Percentiles rank a stretch among this genome's conserved stretches.
Conservation (phyloP, 2,113 vertebrate species). For the Tringa solitaria region DNA sequence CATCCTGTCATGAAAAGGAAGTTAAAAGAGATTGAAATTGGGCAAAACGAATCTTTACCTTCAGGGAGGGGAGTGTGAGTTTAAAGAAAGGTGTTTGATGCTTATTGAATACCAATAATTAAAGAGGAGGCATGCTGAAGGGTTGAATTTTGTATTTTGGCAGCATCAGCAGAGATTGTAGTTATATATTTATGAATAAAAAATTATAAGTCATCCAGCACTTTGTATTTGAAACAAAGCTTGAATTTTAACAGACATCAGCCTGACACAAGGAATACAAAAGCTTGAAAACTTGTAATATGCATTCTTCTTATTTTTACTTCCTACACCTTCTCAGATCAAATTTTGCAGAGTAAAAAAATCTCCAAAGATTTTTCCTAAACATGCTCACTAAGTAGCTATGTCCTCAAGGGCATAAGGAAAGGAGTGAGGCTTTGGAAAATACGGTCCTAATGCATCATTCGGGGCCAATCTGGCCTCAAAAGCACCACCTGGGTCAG, state of each 20-base stretch:
- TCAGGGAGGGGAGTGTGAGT: rapidly evolving
- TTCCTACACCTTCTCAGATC: no score
- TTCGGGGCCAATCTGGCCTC: neutral
- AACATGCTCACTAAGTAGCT: neutral
- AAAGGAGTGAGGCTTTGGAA: neutral
- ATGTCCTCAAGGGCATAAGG: neutral
- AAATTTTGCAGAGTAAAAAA: neutral
- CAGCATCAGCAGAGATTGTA: neutral
- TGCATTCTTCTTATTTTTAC: neutral
- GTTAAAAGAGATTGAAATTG: neutral
- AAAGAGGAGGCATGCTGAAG: neutral
- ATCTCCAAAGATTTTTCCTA: neutral
- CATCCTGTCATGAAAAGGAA: neutral
- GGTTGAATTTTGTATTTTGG: neutral
- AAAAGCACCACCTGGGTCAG: neutral
- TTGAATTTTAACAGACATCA: neutral
- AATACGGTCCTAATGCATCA: neutral
- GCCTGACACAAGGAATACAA: neutral
- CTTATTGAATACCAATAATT: neutral
- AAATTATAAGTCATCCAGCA: neutral
- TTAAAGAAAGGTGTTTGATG: neutral
- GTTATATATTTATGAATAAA: neutral
- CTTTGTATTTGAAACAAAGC: neutral
- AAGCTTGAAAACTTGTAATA: neutral
- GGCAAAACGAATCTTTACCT: neutral